Base-by-base conservation (phyloP, 2,113 vertebrate species). In the Podiceps cristatus region DNA sequence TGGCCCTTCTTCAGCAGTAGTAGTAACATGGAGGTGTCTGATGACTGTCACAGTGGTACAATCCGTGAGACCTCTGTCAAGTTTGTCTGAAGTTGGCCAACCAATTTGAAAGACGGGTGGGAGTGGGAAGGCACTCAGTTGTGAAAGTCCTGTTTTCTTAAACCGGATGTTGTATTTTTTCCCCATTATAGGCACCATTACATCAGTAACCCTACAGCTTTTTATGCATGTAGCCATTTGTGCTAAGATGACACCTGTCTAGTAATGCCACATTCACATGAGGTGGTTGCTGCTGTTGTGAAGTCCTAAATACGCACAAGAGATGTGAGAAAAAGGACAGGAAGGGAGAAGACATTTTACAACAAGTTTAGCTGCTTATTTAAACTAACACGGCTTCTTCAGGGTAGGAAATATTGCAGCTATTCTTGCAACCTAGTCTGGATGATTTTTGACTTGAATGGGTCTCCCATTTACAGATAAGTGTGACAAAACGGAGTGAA, bases 31-130 rank as follows among this genome's bases (percentile, higher is more conserved):
- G 25, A 18, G 52, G 58, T 44, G 11, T 68, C n/a, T 37, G 33
- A 10, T 0, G 1, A 5, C 27, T 53, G 20, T 53, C 40, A 18
- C 4, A 8, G 11, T 10, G 19, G 15, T 40, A 22, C 1, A 7
- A 7, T 67, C 24, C 1, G 1, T 5, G 29, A 80, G 45, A 40
- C 24, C 19, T 79, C 23, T n/a, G 28, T n/a, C 16, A 66, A 3
- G 19, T 79, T 53, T 67, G 22, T 35, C 18, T 28, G 16, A 59
- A 47, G 28, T 27, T 67, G 53, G 14, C 63, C 18, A 56, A 33
- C 3, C 2, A 6, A 1, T 81, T 56, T 37, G 76, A 69, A 50
- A 63, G 69, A 63, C 37, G 62, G 31, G 7, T 62, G 40, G 29
- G 47, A 62, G 49, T 19, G 12, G 45, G 60, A 73, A n/a, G 45